Conservation (phyloP, 2,888 invertebrate species). For the Lepetodrilus schrolli region DNA sequence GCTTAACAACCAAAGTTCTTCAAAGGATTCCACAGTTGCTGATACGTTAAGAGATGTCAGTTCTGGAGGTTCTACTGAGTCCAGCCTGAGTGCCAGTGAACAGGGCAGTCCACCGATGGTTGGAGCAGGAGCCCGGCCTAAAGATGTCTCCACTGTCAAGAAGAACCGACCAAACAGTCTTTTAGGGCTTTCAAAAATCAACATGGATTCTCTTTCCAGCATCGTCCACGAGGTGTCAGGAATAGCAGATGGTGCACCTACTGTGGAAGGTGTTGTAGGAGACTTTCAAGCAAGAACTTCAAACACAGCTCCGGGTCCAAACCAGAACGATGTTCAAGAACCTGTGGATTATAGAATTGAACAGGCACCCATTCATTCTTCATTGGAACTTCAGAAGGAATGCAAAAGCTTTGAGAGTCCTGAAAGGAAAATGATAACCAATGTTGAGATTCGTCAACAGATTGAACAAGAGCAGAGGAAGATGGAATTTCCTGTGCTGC, state of each 20-base stretch:
- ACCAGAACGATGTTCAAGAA: neutral
- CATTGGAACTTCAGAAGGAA: neutral
- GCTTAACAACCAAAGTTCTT: neutral
- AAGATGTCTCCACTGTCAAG: slow-evolving; percentile 55
- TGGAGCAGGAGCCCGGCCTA: slow-evolving; percentile 60
- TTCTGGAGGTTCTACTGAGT: neutral
- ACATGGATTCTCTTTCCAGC: slow-evolving; percentile 43
- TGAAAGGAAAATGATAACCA: slow-evolving; percentile 38
- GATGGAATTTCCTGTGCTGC: neutral
- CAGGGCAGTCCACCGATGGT: slow-evolving; percentile 29
- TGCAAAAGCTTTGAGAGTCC: too few species aligned
- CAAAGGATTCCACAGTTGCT: neutral
- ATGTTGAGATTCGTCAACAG: slow-evolving; percentile 34
- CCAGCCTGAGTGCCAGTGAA: neutral
- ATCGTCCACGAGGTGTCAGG: slow-evolving; percentile 16
- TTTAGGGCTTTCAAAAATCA: slow-evolving; percentile 62
- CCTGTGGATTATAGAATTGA: too few species aligned
- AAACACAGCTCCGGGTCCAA: neutral
- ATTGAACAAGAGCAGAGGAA: slow-evolving; percentile 20
- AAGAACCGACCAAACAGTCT: slow-evolving; percentile 62
- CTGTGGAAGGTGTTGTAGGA: neutral
- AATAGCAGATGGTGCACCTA: neutral
- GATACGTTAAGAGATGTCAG: neutral
- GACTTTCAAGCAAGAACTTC: neutral
- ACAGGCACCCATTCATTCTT: neutral